A percentile compares a stretch with the other conserved stretches of the same genome.
These are phyloP conservation scores for Eleutherodactylus coqui DNA, from an alignment of 2,797 vertebrate genomes.

Conservation along the genomic window DNA sequence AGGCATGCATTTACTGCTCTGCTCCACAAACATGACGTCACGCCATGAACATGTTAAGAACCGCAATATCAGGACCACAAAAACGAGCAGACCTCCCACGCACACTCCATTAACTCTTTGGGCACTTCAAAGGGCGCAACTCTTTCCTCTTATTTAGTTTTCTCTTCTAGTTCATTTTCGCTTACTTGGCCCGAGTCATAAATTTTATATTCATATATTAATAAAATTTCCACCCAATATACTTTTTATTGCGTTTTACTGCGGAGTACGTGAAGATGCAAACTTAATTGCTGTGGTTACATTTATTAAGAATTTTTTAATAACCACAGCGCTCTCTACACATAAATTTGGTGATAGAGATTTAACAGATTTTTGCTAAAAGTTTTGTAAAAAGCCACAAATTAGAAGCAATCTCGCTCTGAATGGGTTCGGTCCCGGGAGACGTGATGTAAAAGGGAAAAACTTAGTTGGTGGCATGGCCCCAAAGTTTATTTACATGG, in stretches of 20 bases:
- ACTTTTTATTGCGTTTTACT: slow-evolving; percentile 41
- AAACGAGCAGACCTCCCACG: slow-evolving; percentile 67
- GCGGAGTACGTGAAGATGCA: slow-evolving; percentile 30
- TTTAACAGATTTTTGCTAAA: slow-evolving; percentile 42
- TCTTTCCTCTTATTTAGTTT: neutral
- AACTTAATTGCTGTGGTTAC: slow-evolving; percentile 48
- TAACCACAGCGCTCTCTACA: slow-evolving; percentile 19
- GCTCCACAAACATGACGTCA: slow-evolving; percentile 68
- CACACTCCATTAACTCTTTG: slow-evolving; percentile 61
- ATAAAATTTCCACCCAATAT: slow-evolving; percentile 59
- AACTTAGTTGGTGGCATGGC: slow-evolving; percentile 27
- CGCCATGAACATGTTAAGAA: slow-evolving; percentile 54
- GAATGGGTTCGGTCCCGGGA: neutral
- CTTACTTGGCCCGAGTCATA: slow-evolving; percentile 7
- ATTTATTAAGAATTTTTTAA: slow-evolving; percentile 49
- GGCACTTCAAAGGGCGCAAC: neutral
- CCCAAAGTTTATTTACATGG: neutral
- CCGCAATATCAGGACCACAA: slow-evolving; percentile 67
- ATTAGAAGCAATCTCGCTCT: neutral
- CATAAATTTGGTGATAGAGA: slow-evolving; percentile 34
- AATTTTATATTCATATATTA: slow-evolving; percentile 46
- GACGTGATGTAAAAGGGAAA: neutral
- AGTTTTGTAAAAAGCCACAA: slow-evolving; percentile 31
- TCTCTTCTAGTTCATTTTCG: neutral
- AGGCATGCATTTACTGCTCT: slow-evolving; percentile 57